Conservation (phyloP, 1,140 invertebrate genomes). For the Philotrypesis tridentata region DNA sequence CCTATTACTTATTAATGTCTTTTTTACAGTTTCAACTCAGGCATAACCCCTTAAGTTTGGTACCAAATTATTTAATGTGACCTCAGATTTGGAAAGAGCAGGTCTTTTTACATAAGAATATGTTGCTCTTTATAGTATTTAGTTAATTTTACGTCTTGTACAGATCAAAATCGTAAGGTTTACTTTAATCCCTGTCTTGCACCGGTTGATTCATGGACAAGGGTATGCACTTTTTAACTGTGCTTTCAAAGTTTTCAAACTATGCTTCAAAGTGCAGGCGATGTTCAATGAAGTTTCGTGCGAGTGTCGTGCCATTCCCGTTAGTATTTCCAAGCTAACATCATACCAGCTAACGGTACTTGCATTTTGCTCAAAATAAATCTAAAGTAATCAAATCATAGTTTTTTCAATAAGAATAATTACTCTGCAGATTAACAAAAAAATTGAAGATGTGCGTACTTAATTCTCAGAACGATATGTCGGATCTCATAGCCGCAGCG, state of each 20-base stretch:
- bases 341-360: slow-evolving; percentile 79
- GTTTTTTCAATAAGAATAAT: background rate
- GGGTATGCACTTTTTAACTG: slow-evolving; percentile 78
- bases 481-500: slow-evolving; percentile 82
- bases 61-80: too few species aligned
- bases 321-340: slow-evolving; percentile 81
- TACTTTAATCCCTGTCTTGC: slow-evolving; percentile 51
- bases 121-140: too few species aligned
- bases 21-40: too few species aligned
- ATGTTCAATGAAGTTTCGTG: slow-evolving; percentile 77
- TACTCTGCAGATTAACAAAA: background rate
- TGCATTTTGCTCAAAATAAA: slow-evolving; percentile 81
- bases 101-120: too few species aligned
- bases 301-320: slow-evolving; percentile 80
- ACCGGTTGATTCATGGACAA: slow-evolving; percentile 58
- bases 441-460: slow-evolving; percentile 69
- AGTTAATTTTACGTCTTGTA: too few species aligned
- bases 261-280: slow-evolving; percentile 74
- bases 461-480: slow-evolving; percentile 83
- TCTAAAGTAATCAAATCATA: slow-evolving; percentile 63
- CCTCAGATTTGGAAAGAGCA: too few species aligned
- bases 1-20: too few species aligned
- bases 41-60: too few species aligned
- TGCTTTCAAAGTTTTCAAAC: slow-evolving; percentile 74
- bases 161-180: too few species aligned